phyloP scores from a whole-genome alignment of 2,113 vertebrate species.

The Antechinus stuartii region DNA sequence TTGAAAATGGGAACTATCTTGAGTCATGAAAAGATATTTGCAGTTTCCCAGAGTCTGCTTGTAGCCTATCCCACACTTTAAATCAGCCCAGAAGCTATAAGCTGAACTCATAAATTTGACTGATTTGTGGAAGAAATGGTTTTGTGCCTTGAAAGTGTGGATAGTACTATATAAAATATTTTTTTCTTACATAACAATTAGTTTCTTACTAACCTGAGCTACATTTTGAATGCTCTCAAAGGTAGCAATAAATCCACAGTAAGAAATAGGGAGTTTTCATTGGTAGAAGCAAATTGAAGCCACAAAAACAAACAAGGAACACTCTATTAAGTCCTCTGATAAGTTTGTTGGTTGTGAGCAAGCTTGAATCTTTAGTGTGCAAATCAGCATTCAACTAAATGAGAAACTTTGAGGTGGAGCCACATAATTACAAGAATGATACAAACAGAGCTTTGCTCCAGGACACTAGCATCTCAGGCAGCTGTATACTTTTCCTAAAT shows the following conservation, averaged over 20 bases:
- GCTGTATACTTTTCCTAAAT: neutral
- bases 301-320: neutral
- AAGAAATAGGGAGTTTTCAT: neutral
- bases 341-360: neutral
- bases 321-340: neutral
- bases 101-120: neutral
- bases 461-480: neutral
- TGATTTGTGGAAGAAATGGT: slow-evolving; percentile 35
- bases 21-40: neutral
- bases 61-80: neutral
- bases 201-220: slow-evolving; percentile 20
- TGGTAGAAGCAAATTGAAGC: neutral
- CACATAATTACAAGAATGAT: neutral
- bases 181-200: slow-evolving; percentile 39
- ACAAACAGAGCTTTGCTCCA: neutral
- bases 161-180: neutral
- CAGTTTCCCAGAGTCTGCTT: neutral
- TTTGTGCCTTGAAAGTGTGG: neutral
- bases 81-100: neutral
- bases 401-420: neutral
- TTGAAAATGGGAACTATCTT: neutral
- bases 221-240: slow-evolving; percentile 2
- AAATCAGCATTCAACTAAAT: neutral
- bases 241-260: neutral
- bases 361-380: neutral